Evolutionary conservation across 2,113 vertebrate species (phyloP).

Genomic region (Petrocephalus zakoni): DNA sequence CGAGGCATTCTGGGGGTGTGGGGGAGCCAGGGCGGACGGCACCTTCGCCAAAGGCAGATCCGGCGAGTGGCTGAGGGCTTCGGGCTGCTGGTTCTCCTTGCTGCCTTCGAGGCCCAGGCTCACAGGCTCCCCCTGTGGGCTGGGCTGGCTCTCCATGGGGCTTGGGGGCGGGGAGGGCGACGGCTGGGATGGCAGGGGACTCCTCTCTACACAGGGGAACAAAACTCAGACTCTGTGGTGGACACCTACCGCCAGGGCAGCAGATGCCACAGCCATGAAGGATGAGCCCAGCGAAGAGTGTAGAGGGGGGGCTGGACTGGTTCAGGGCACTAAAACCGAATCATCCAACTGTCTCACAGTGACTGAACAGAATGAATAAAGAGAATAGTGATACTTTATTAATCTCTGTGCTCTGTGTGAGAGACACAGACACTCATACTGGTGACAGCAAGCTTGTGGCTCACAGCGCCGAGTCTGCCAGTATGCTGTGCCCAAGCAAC

Average conservation of each 20-base stretch:
- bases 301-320: neutral
- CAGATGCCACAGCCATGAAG: neutral
- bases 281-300: neutral
- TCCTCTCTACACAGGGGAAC: conserved; percentile 53
- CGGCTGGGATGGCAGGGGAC: conserved; percentile 68
- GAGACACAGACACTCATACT: no score
- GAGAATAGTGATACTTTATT: neutral
- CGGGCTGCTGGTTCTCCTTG: conserved; percentile 93
- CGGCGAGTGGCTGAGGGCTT: conserved; percentile 63
- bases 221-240: neutral
- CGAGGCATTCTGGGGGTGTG: conserved; percentile 59
- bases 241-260: neutral
- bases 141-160: conserved; percentile 65
- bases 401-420: neutral
- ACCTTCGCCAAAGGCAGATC: conserved; percentile 56
- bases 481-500: no score
- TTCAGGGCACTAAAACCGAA: neutral
- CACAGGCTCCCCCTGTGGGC: conserved; percentile 73
- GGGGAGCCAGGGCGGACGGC: conserved; percentile 48
- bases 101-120: conserved; percentile 81
- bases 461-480: no score
- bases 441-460: no score
- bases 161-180: conserved; percentile 76
- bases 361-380: neutral
- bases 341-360: neutral